Evolutionary conservation across 1,140 invertebrate species (phyloP).

Genomic region (Vanessa atalanta): DNA sequence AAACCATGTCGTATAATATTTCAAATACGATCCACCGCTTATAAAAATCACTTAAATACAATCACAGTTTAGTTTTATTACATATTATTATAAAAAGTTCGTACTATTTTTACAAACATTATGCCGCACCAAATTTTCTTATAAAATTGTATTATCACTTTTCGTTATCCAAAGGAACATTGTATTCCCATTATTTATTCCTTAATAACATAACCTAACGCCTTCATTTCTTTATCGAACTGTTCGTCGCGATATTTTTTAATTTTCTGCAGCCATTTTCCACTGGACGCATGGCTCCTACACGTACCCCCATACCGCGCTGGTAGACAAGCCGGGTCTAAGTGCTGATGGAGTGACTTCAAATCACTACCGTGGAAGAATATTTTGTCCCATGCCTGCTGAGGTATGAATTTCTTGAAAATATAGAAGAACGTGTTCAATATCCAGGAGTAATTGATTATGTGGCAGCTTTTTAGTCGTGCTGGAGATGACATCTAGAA

Average conservation of each 20-base stretch:
- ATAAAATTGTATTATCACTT: background rate
- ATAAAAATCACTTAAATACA: background rate
- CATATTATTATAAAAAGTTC: background rate
- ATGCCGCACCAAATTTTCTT: background rate
- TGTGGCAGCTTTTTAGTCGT: slow-evolving; percentile 86
- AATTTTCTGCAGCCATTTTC: slow-evolving; percentile 61
- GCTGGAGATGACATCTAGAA: slow-evolving; percentile 84
- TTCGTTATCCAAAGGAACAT: background rate
- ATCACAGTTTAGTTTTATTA: slow-evolving; percentile 7
- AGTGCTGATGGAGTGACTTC: slow-evolving; percentile 83
- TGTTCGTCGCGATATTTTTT: slow-evolving; percentile 66
- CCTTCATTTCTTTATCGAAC: slow-evolving; percentile 71
- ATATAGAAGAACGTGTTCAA: slow-evolving; percentile 89
- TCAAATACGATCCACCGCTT: background rate
- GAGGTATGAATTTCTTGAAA: slow-evolving; percentile 89
- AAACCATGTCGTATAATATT: background rate
- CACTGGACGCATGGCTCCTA: slow-evolving; percentile 38
- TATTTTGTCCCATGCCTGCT: slow-evolving; percentile 83
- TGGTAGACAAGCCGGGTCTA: slow-evolving; percentile 85
- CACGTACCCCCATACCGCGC: slow-evolving; percentile 85
- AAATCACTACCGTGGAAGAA: slow-evolving; percentile 88
- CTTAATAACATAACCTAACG: slow-evolving; percentile 65
- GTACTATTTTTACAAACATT: background rate
- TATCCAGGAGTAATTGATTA: slow-evolving; percentile 89
- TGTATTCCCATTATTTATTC: slow-evolving; percentile 43